Evolutionary conservation across 2,888 invertebrate genomes (phyloP), one percentile per base, ranked within the genome.

Genomic region (Didymodactylos carnosus): DNA sequence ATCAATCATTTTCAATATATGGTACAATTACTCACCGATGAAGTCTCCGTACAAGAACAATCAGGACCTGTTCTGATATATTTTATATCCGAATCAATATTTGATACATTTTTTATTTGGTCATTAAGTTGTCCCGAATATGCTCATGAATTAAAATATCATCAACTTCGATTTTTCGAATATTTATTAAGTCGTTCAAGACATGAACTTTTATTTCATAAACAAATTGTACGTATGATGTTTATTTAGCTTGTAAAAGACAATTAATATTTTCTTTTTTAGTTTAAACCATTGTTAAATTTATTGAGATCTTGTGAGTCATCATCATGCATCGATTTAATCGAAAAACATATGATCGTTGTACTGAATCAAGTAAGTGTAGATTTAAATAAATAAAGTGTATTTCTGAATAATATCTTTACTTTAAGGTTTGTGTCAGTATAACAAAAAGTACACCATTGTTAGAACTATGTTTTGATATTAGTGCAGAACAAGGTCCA

Each of bases 1-100:
- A 90, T 92, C 27, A 92, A 91, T 81, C 92, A 94, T 80, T 85
- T 94, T 79, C 92, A 92, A 81, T 92, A 93, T 83, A 89, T 94
- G 88, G 88, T 90, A 3, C 90, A 90, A 0, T 85, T 94, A 27
- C 84, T 94, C 72, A 85, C 91, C 23, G 87, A 91, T 76, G 94
- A 94, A 81, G 87, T 72, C 11, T n/a, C 75, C 39, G 49, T 49
- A 70, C 62, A 62, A 6, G 35, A 62, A 35, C 62, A 35, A n/a
- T 35, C 62, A 3, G 82, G 83, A 27, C 82, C 88, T 71, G 90
- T 91, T 78, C 85, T 94, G 71, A 91, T 92, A 81, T 89, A 88
- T 83, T 84, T 93, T 77, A 86, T 94, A 16, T 89, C 88, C 76
- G 92, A 93, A 84, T 91, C 92, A 83, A 86, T 94, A 72, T 85